Base-by-base conservation (phyloP, 2,888 invertebrate genomes). In the Malthinus seriepunctatus region DNA sequence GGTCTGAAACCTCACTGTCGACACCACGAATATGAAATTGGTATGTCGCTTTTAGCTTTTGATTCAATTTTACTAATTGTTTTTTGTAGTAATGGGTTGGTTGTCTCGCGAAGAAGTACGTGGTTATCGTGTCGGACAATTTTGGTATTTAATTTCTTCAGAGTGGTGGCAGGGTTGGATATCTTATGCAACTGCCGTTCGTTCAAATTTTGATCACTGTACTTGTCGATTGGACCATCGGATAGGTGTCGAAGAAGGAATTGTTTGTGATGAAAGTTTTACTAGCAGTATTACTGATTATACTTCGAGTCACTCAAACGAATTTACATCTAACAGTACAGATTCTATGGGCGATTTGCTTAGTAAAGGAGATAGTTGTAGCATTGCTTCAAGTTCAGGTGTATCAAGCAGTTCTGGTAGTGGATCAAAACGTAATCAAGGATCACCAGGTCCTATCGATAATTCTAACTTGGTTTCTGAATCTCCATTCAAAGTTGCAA, bases 121-220 rank as follows among this genome's bases (percentile, higher is more conserved):
- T 44, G 91, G 92, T 0, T 87, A 89, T 73, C 80, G 86, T 44
- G 86, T 90, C 52, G 93, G 93, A 0, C 93, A 94, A 79, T 90
- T 92, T 79, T 95, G 94, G 93, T 95, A 93, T 82, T 84, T 95
- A 63, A 85, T 95, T 59, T 85, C 88, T 1, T 86, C 88, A 44
- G 89, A 90, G 67, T 95, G 95, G 95, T 95, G 94, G 94, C 85
- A 84, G 61, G 80, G 81, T 9, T 95, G 95, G 95, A 79, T 83
- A 52, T 84, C 85, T 37, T 88, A 92, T 79, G 86, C 89, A n/a
- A 81, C 75, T 1, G 71, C 75, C 0, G 70, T 75, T 9, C 66
- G 74, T 63, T 69, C 70, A 60, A 70, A 73, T 72, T 66, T 69
- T 69, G 69, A 79, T 67, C 76, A 78, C 6, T 83, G 83, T 68